Evolutionary conservation across 2,113 vertebrate species (phyloP).

Genomic region (Aphyosemion australe): DNA sequence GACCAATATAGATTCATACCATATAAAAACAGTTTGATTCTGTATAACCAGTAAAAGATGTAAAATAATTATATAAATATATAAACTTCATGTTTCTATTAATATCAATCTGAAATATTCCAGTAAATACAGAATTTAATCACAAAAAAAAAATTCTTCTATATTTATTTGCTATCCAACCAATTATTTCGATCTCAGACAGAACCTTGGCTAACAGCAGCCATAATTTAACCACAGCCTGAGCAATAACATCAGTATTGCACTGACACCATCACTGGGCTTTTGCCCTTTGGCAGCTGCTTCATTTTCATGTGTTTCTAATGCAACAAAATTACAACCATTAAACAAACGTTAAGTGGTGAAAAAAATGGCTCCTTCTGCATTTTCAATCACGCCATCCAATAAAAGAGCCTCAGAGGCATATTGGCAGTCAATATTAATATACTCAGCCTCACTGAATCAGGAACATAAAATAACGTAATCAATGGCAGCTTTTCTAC

Average conservation of each 20-base stretch:
- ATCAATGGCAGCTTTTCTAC: slow-evolving; percentile 62
- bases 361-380: slow-evolving; percentile 72
- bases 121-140: background rate
- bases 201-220: slow-evolving; percentile 10
- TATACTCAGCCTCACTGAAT: slow-evolving; percentile 69
- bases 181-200: slow-evolving; percentile 31
- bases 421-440: slow-evolving; percentile 80
- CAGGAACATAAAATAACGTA: slow-evolving; percentile 37
- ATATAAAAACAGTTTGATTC: background rate
- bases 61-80: background rate
- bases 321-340: slow-evolving; percentile 68
- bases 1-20: too few species aligned
- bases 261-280: slow-evolving; percentile 40
- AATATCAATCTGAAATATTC: background rate
- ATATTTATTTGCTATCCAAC: slow-evolving; percentile 33
- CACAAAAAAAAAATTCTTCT: background rate
- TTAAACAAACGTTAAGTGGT: slow-evolving; percentile 71
- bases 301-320: slow-evolving; percentile 61
- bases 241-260: slow-evolving; percentile 48
- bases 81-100: background rate
- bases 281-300: slow-evolving; percentile 47
- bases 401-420: slow-evolving; percentile 61
- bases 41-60: background rate
- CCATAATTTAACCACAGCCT: slow-evolving; percentile 46
- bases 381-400: slow-evolving; percentile 71